Conservation (phyloP, 1,140 invertebrate species). For the Cotesia vestalis region DNA sequence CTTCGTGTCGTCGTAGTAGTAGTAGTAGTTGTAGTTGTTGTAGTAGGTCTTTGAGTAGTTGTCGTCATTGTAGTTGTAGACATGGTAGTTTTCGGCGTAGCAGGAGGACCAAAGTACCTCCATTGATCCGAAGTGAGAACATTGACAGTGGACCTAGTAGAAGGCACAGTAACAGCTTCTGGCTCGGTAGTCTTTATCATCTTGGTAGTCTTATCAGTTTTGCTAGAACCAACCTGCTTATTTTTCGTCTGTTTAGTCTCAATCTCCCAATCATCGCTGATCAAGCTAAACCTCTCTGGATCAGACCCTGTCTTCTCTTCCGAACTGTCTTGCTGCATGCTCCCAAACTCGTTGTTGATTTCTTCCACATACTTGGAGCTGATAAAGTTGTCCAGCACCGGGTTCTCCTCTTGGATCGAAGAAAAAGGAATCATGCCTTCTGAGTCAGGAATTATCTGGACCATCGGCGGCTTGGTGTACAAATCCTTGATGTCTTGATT, state of each 20-base stretch:
- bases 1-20: neutral
- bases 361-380: neutral
- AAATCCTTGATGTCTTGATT: constrained; percentile 64
- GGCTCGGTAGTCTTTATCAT: constrained; percentile 23
- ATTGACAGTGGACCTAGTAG: constrained; percentile 39
- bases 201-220: constrained; percentile 41
- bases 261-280: constrained; percentile 42
- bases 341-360: neutral
- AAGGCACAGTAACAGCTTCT: constrained; percentile 32
- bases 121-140: constrained; percentile 52
- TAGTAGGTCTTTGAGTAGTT: constrained; percentile 12
- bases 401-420: constrained; percentile 30
- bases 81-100: neutral
- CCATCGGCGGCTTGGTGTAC: constrained; percentile 67
- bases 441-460: constrained; percentile 60
- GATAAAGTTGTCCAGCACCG: constrained; percentile 12
- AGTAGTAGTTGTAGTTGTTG: constrained; percentile 2
- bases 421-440: constrained; percentile 27
- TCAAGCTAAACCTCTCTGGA: constrained; percentile 54
- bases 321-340: constrained; percentile 11
- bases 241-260: neutral
- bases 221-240: constrained; percentile 45
- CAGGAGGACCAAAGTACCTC: constrained; percentile 54
- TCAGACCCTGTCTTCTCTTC: constrained; percentile 44
- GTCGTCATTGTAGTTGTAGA: constrained; percentile 12